Base-by-base conservation (phyloP, 2,797 vertebrate genomes). In the Amazona ochrocephala region DNA sequence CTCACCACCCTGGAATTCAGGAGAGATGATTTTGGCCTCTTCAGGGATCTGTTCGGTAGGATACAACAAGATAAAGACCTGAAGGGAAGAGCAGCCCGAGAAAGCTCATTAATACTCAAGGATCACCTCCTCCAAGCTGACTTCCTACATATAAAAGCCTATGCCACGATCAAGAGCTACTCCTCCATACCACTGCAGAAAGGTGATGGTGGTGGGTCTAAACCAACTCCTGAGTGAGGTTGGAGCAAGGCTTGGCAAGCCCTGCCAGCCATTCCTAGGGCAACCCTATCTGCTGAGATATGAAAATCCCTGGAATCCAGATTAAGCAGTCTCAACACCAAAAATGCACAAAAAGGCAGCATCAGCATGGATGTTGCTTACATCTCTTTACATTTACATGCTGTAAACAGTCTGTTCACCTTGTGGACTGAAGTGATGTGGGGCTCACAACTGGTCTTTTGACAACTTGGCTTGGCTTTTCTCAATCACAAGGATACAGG, bases 401-500 rank as follows among this genome's bases (percentile, higher is more conserved):
- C 32, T 56, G 32, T 14, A n/a, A 56, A 37, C n/a, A 56, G 15
- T 5, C 10, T 60, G 39, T 50, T 75, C 54, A n/a, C 16, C 14
- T 13, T 7, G 5, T 15, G 34, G 41, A 26, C 79, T 70, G 65
- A 27, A 1, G 7, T 5, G 3, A 58, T 2, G 11, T 13, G 17
- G 26, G 41, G 30, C 47, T 66, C 2, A 3, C 5, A 5, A 37
- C 17, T 71, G 19, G 48, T 17, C 9, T 50, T 37, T 60, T 60
- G 10, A 37, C 20, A 27, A 7, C 64, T 34, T 24, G n/a, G 22
- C 56, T 34, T 29, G 34, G 32, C 11, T 79, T 5, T 68, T 89
- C 37, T 68, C 1, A 0, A 5, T 39, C 2, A 2, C 37, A 65
- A 24, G 10, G 67, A 45, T 3, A 29, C 1, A 23, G 41, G 14